Percentiles rank a stretch among this genome's conserved stretches.
Evolutionary conservation across 2,113 vertebrate genomes (phyloP).

Genomic region (Hippocampus comes): DNA sequence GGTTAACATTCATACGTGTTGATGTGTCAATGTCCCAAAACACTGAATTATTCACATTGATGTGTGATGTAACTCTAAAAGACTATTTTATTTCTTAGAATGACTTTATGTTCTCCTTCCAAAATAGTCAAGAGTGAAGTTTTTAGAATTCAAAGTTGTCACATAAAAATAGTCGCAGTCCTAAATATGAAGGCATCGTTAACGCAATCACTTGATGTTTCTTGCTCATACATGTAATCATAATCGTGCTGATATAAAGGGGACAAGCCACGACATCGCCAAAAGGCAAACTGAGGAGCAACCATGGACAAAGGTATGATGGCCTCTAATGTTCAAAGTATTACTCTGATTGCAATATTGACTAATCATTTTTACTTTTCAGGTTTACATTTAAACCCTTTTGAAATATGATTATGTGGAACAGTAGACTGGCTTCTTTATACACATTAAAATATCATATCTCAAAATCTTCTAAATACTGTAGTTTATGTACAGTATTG

Average conservation of each 20-base stretch:
- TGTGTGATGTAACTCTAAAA: conserved; percentile 1
- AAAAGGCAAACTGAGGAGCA: conserved; percentile 4
- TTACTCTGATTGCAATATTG: neutral
- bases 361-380: neutral
- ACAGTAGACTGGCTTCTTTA: no score
- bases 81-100: no score
- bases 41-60: conserved; percentile 40
- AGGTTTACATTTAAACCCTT: no score
- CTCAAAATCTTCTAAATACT: no score
- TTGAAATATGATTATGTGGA: no score
- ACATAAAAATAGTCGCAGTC: neutral
- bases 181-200: neutral
- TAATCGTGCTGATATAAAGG: neutral
- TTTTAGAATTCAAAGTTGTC: neutral
- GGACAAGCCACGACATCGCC: neutral
- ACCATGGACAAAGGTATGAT: conserved; percentile 45
- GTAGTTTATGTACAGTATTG: no score
- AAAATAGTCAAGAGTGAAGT: neutral
- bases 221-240: conserved; percentile 2
- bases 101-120: neutral
- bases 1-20: neutral
- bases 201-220: neutral
- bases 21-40: neutral
- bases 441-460: no score
- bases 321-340: neutral